A percentile compares a stretch with the other conserved stretches of the same genome.
These are phyloP conservation scores for Hydropotes inermis DNA, from an alignment of 2,113 vertebrate species.

Conservation along the genomic window DNA sequence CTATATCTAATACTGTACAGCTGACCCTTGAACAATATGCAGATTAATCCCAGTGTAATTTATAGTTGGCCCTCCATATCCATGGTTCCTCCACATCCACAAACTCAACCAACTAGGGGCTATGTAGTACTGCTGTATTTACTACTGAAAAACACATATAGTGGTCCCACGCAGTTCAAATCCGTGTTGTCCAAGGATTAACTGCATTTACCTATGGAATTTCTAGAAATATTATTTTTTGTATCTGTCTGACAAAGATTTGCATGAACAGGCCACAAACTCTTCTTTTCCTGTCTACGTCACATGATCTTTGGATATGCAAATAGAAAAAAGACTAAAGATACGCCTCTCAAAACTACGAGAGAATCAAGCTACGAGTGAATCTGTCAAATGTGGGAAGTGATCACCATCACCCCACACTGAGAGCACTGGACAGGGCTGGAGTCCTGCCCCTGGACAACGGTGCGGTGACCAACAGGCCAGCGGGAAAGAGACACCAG, in stretches of 20 bases:
- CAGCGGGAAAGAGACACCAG: neutral
- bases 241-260: neutral
- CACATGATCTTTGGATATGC: conserved; percentile 4
- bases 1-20: neutral
- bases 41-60: neutral
- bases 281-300: neutral
- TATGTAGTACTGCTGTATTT: neutral
- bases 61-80: neutral
- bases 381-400: neutral
- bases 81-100: neutral
- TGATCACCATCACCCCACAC: neutral
- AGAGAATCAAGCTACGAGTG: neutral
- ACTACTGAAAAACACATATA: neutral
- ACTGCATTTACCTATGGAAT: neutral
- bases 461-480: neutral
- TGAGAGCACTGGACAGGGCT: neutral
- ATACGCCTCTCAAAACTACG: neutral
- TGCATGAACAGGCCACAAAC: neutral
- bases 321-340: conserved; percentile 22
- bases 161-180: neutral
- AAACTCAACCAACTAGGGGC: neutral
- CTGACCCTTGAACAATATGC: neutral
- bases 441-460: neutral
- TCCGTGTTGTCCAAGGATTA: neutral
- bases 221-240: conserved; percentile 23